Evolutionary conservation across 2,797 vertebrate species (phyloP), one percentile per base, ranked within the genome.

Genomic region (Ptychobarbus kaznakovi): DNA sequence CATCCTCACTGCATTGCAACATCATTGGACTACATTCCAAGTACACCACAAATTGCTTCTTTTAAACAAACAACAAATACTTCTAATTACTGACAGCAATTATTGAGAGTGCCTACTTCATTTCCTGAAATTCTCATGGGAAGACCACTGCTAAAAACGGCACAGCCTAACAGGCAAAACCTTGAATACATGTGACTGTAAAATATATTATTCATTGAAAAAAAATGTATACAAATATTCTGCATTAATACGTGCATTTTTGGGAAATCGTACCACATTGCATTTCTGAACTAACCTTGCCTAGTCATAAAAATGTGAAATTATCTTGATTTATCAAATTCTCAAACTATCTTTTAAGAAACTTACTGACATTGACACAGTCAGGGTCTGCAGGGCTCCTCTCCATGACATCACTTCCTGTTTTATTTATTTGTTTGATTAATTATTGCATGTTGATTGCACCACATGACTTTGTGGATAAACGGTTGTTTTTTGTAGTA

Each of bases 41-140:
- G 28, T 79, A 78, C 73, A 83, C 51, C 38, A 25, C 49, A 16
- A 18, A 65, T 38, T 74, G 74, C 51, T 35, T 80, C 38, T 38
- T 40, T 58, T 68, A 70, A 51, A 20, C 25, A 42, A 80, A 63
- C 72, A 70, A 46, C 13, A 75, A 79, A 82, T 32, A 70, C 63
- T 72, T 68, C n/a, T 83, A 77, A 82, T 78, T 74, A 74, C 46
- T 56, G 28, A 80, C 44, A 69, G 66, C 74, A 68, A 73, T 70
- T 68, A 75, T 22, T 73, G 35, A 72, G 68, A 63, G 77, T n/a
- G 42, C 28, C 38, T 44, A 65, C 58, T 46, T 80, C 25, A 46
- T 16, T 46, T 35, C 73, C 40, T 70, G 12, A 28, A 66, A 35
- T 44, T 51, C 56, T 28, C 42, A 58, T n/a, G 28, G 77, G 63